Conservation (phyloP, 1,140 invertebrate genomes). For the Streblospio benedicti region DNA sequence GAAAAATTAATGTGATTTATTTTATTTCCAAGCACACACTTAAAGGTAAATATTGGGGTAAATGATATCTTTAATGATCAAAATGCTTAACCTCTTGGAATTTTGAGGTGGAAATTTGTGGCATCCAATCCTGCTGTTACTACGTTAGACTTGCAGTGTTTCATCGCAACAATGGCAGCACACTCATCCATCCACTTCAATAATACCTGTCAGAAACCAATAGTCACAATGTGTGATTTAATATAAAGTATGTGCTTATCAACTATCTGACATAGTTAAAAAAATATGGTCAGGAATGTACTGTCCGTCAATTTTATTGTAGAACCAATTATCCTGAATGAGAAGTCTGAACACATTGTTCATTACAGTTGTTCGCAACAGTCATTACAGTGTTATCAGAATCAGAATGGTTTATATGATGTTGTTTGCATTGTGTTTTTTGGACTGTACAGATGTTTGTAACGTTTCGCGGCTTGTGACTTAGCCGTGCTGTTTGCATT, state of each 20-base stretch:
- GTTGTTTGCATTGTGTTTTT: too few relatives aligned
- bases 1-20: neutral
- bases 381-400: too few relatives aligned
- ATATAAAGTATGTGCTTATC: conserved; percentile 5
- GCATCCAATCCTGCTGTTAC: conserved; percentile 17
- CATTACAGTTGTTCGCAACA: too few relatives aligned
- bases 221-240: neutral
- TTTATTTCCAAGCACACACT: neutral
- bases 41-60: too few relatives aligned
- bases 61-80: conserved; percentile 3
- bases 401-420: too few relatives aligned
- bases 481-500: too few relatives aligned
- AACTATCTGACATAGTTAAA: conserved; percentile 10
- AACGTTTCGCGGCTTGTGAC: too few relatives aligned
- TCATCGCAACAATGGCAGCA: conserved; percentile 16
- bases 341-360: too few relatives aligned
- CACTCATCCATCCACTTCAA: conserved; percentile 20
- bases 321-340: too few relatives aligned
- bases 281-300: conserved; percentile 9
- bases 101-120: conserved; percentile 11
- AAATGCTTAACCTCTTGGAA: conserved; percentile 6
- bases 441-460: too few relatives aligned
- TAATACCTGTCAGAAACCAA: conserved; percentile 15
- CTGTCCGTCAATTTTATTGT: neutral
- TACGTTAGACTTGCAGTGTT: conserved; percentile 17